These are phyloP conservation scores for Aspidiotus destructor DNA, from an alignment of 2,888 invertebrate species.

Conservation along the genomic window DNA sequence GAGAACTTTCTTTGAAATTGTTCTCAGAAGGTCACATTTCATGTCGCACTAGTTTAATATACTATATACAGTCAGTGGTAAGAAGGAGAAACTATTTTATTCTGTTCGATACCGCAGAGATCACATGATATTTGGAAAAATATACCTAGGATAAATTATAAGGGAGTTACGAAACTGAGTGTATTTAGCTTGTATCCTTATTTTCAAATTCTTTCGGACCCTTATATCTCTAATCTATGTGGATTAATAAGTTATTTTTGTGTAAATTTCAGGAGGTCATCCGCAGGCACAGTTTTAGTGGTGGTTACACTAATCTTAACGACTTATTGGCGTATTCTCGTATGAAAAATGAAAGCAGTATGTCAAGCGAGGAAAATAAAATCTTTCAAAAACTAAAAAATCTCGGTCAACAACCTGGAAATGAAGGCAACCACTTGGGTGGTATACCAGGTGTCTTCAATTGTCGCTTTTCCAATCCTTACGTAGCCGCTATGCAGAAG, in stretches of 20 bases:
- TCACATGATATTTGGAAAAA: too few species aligned
- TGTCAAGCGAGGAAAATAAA: conserved; percentile 26
- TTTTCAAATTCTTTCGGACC: too few species aligned
- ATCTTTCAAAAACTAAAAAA: not conserved
- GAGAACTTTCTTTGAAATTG: too few species aligned
- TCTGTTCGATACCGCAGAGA: too few species aligned
- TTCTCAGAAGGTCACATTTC: too few species aligned
- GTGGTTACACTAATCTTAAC: conserved; percentile 33
- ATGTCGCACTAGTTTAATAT: too few species aligned
- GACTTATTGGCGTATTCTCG: conserved; percentile 24
- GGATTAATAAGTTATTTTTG: not conserved
- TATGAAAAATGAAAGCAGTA: conserved; percentile 28
- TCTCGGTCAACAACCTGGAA: not conserved
- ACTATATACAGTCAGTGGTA: too few species aligned
- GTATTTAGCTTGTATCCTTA: too few species aligned
- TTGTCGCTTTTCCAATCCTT: conserved; percentile 70
- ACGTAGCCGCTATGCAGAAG: conserved; percentile 46
- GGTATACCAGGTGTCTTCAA: conserved; percentile 76
- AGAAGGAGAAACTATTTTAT: too few species aligned
- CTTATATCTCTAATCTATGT: not conserved
- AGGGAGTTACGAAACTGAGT: too few species aligned
- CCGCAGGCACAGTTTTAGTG: conserved; percentile 37
- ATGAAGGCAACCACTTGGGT: conserved; percentile 7
- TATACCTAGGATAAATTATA: too few species aligned
- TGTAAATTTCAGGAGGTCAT: conserved; percentile 35